Evolutionary conservation across 2,113 vertebrate genomes (phyloP).

Genomic region (Dromiciops gliroides): DNA sequence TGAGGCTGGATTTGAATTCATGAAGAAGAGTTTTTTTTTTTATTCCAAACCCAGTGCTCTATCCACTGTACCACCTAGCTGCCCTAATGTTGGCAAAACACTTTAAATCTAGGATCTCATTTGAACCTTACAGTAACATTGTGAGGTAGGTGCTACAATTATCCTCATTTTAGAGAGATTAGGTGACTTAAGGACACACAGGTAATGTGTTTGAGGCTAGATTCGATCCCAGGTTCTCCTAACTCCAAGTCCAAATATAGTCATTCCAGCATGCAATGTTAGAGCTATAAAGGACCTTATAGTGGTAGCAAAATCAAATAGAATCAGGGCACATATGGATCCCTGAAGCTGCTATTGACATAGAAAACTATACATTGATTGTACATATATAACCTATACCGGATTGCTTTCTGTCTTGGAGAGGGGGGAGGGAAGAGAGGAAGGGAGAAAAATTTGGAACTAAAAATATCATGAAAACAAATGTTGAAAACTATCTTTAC

Average conservation of each 20-base stretch:
- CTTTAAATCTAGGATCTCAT: neutral
- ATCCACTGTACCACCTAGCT: too few species aligned
- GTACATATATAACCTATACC: too few species aligned
- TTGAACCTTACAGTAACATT: neutral
- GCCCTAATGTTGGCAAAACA: neutral
- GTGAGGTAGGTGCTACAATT: neutral
- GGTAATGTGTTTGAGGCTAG: neutral
- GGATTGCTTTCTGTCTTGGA: too few species aligned
- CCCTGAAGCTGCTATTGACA: neutral
- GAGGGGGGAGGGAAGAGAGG: too few species aligned
- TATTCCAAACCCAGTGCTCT: too few species aligned
- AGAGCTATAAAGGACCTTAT: neutral
- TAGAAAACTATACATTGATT: too few species aligned
- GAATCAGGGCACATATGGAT: neutral
- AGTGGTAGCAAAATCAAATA: neutral
- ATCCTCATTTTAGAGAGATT: neutral
- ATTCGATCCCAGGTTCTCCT: neutral
- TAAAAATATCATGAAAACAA: too few species aligned
- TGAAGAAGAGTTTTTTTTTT: too few species aligned
- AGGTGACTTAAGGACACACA: neutral
- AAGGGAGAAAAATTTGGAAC: too few species aligned
- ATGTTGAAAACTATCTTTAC: too few species aligned
- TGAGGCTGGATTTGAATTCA: too few species aligned
- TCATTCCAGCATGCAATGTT: neutral
- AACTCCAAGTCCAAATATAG: neutral